Evolutionary conservation across 1,140 invertebrate genomes (phyloP).

Genomic region (Phenacoccus solenopsis): DNA sequence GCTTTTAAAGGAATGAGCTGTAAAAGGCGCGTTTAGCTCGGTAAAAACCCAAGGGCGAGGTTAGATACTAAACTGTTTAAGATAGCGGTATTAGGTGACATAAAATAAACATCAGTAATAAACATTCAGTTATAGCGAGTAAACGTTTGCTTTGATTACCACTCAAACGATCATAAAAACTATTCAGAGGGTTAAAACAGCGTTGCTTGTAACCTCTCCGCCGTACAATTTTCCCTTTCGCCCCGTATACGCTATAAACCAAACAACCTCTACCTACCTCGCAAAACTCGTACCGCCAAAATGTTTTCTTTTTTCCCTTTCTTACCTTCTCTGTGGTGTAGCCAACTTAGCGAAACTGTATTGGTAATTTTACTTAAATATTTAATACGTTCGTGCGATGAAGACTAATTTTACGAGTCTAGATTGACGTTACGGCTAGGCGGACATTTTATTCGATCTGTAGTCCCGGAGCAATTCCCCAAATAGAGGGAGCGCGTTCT

Average conservation of each 20-base stretch:
- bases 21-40: background rate
- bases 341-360: no score
- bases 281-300: background rate
- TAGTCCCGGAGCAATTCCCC: no score
- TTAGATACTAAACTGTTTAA: slow-evolving; percentile 17
- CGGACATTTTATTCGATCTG: no score
- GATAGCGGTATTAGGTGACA: slow-evolving; percentile 5
- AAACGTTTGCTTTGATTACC: slow-evolving; percentile 17
- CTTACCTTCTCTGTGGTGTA: background rate
- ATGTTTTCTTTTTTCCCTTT: background rate
- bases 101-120: slow-evolving; percentile 18
- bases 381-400: background rate
- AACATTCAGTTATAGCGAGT: slow-evolving; percentile 17
- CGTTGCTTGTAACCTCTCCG: background rate
- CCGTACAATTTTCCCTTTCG: background rate
- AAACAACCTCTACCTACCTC: background rate
- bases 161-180: slow-evolving; percentile 18
- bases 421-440: no score
- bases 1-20: slow-evolving; percentile 9
- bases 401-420: background rate
- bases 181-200: slow-evolving; percentile 15
- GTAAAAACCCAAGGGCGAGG: slow-evolving; percentile 16
- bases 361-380: background rate
- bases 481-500: no score
- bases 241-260: background rate